Conservation (phyloP, 1,140 invertebrate species). For the Papilio dardanus region DNA sequence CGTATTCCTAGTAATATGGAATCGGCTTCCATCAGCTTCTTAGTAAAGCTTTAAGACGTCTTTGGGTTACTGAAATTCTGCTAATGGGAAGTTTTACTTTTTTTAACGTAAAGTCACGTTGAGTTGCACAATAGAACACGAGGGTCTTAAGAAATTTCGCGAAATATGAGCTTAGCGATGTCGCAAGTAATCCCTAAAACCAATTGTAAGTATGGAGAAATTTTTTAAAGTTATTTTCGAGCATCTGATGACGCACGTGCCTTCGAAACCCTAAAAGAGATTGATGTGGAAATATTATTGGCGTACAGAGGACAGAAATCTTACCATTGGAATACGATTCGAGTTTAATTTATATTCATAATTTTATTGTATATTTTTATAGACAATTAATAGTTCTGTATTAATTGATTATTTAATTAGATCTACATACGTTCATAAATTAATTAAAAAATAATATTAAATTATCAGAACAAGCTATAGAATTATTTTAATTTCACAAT, state of each 20-base stretch:
- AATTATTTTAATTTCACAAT: too few species aligned
- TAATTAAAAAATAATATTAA: too few species aligned
- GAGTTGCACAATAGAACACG: not conserved
- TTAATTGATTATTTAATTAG: too few species aligned
- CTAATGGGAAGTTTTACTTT: not conserved
- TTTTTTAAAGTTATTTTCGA: not conserved
- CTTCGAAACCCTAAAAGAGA: not conserved
- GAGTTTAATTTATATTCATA: not conserved
- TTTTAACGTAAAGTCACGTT: slow-evolving; percentile 3
- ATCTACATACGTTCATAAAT: too few species aligned
- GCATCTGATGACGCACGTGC: not conserved
- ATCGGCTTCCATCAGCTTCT: not conserved
- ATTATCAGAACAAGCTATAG: too few species aligned
- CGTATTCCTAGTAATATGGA: not conserved
- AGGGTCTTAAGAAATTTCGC: not conserved
- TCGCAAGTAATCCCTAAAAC: not conserved
- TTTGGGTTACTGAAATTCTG: not conserved
- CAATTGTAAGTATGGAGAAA: not conserved
- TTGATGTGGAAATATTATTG: not conserved
- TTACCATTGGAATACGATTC: not conserved
- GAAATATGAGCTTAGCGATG: not conserved
- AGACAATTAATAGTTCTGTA: too few species aligned
- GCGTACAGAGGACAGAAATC: not conserved
- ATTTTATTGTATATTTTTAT: too few species aligned
- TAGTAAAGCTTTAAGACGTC: not conserved